These are phyloP conservation scores for Columba livia DNA, from an alignment of 2,113 vertebrate genomes.

Conservation along the genomic window DNA sequence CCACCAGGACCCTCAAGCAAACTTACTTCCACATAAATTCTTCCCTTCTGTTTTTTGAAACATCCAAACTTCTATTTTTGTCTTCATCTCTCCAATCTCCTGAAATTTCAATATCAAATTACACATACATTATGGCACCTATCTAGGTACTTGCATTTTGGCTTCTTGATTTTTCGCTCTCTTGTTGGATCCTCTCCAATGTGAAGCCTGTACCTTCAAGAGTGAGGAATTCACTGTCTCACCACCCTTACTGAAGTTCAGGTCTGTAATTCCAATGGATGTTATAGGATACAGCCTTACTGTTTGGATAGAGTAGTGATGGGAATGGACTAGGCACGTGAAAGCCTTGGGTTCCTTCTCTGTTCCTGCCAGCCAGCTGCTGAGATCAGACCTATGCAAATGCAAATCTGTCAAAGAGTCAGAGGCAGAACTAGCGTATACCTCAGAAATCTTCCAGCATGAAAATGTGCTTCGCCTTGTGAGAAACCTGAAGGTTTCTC, in stretches of 20 bases:
- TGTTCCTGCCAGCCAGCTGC: not conserved
- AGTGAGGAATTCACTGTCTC: not conserved
- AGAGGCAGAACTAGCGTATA: not conserved
- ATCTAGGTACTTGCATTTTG: not conserved
- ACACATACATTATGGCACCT: not conserved
- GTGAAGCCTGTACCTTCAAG: not conserved
- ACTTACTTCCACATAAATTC: not conserved
- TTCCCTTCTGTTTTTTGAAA: not conserved
- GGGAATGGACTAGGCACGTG: not conserved
- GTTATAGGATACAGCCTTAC: not conserved
- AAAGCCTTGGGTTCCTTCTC: not conserved
- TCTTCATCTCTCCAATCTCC: not conserved
- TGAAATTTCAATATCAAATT: not conserved
- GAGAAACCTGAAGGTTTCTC: not conserved
- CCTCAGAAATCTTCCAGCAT: not conserved
- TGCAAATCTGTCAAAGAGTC: not conserved
- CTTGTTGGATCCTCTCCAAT: not conserved
- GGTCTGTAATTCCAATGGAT: not conserved
- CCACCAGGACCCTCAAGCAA: not conserved
- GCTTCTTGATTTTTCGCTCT: not conserved
- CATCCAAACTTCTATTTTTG: not conserved
- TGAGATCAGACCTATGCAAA: not conserved
- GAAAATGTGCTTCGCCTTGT: not conserved
- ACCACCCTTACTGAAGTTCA: not conserved
- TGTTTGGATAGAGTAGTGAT: not conserved